These are phyloP conservation scores for Temnothorax longispinosus DNA, from an alignment of 1,140 invertebrate species.

Conservation along the genomic window DNA sequence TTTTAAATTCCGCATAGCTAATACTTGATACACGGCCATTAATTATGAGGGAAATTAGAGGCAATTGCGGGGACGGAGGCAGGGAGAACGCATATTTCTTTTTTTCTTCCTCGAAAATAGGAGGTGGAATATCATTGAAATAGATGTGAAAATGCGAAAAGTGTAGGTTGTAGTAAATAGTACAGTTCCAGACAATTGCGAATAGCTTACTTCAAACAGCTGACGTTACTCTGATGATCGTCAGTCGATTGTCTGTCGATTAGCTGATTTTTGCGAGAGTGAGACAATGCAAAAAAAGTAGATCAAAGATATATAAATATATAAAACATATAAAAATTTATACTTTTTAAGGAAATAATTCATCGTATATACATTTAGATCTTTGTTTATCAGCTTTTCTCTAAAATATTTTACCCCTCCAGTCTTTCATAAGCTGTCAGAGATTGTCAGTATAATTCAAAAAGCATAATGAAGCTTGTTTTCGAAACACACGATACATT, in stretches of 20 bases:
- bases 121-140: neutral
- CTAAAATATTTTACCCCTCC: neutral
- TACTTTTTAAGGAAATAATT: neutral
- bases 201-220: conserved; percentile 16
- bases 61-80: conserved; percentile 9
- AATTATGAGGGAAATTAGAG: conserved; percentile 45
- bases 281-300: neutral
- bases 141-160: conserved; percentile 21
- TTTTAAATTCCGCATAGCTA: conserved; percentile 34
- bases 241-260: neutral
- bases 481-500: conserved; percentile 11
- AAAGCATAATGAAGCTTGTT: neutral
- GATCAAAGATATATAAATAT: neutral
- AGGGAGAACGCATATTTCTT: conserved; percentile 3
- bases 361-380: neutral
- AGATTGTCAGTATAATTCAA: neutral
- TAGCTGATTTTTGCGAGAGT: neutral
- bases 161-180: conserved; percentile 26
- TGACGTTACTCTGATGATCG: neutral
- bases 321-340: neutral
- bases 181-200: neutral
- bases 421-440: neutral
- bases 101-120: neutral
- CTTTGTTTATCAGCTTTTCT: neutral
- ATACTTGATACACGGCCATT: conserved; percentile 40